These are phyloP conservation scores for Pegea sp. DNA, from an alignment of 23 tunicate genomes.

Conservation along the genomic window DNA sequence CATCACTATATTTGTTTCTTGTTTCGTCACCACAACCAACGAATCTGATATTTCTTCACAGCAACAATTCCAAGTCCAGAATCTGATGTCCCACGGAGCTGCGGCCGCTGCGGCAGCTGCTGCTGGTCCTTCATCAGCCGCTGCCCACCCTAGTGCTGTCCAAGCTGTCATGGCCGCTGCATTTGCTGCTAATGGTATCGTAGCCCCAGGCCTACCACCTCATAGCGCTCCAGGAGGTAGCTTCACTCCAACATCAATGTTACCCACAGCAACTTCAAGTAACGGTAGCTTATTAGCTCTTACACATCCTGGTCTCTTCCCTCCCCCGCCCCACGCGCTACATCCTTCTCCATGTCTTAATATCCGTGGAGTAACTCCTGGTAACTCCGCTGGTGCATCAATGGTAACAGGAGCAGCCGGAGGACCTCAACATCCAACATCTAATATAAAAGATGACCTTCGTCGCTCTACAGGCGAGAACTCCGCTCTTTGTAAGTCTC, in stretches of 20 bases:
- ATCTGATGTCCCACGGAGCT: conserved; percentile 40
- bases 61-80: conserved; percentile 73
- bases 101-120: conserved; percentile 20
- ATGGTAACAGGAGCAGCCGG: conserved; percentile 1
- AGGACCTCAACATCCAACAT: no score
- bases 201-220: conserved; percentile 14
- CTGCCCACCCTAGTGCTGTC: no score
- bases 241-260: conserved; percentile 6
- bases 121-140: conserved; percentile 21
- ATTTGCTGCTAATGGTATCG: conserved; percentile 17
- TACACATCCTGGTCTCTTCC: conserved; percentile 7
- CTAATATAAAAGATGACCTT: no score
- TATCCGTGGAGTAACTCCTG: conserved; percentile 15
- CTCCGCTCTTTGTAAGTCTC: no score
- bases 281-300: conserved; percentile 12
- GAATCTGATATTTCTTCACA: conserved; percentile 13
- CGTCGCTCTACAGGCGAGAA: no score
- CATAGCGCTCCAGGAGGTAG: conserved; percentile 7
- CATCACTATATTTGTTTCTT: background rate
- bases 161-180: conserved; percentile 35
- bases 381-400: background rate
- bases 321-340: conserved; percentile 10
- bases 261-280: conserved; percentile 10
- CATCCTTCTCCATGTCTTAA: conserved; percentile 13
- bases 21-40: background rate